Evolutionary conservation across 2,797 vertebrate species (phyloP).

Genomic region (Spea hammondii): DNA sequence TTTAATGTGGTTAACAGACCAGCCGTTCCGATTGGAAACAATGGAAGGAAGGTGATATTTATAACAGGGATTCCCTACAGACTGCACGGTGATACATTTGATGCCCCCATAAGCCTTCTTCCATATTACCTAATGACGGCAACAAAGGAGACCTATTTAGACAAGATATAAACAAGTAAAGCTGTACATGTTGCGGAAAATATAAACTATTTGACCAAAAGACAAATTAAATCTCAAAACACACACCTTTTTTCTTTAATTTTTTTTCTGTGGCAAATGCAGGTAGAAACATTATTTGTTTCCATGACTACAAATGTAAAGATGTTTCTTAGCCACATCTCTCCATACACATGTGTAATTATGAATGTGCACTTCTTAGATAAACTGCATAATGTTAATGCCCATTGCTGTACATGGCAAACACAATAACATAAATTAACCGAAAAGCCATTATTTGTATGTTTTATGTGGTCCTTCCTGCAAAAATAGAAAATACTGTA

Average conservation of each 20-base stretch:
- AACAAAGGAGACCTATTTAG: constrained; percentile 24
- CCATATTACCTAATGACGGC: background rate
- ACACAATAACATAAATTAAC: too few relatives aligned
- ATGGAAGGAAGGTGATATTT: constrained; percentile 46
- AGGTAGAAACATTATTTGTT: too few relatives aligned
- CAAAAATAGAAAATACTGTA: too few relatives aligned
- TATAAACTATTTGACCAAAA: background rate
- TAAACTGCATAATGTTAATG: too few relatives aligned
- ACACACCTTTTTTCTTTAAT: background rate
- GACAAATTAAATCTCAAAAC: background rate
- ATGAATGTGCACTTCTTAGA: too few relatives aligned
- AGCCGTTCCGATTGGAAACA: constrained; percentile 37
- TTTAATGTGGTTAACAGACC: constrained; percentile 41
- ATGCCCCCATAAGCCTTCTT: constrained; percentile 36
- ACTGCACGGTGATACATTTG: constrained; percentile 29
- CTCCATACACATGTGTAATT: too few relatives aligned
- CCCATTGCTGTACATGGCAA: too few relatives aligned
- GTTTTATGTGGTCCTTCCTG: too few relatives aligned
- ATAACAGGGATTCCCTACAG: constrained; percentile 39
- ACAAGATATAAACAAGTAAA: background rate
- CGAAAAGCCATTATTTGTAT: too few relatives aligned
- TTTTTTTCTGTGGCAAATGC: too few relatives aligned
- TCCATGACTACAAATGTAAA: too few relatives aligned
- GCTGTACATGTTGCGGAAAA: background rate
- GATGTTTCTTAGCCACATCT: too few relatives aligned